Conservation (phyloP, 2,113 vertebrate species). For the Marmota flaviventris region DNA sequence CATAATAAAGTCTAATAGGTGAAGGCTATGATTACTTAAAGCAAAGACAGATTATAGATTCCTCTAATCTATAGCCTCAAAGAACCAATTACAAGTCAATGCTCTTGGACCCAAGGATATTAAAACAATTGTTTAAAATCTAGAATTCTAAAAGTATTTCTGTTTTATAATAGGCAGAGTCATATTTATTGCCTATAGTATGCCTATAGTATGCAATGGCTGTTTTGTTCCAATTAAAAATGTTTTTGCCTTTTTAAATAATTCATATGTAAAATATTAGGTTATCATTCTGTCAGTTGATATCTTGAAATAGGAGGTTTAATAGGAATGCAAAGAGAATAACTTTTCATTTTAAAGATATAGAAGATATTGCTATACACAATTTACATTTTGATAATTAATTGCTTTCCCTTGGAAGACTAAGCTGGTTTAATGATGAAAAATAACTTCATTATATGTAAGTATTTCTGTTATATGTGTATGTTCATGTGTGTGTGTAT, state of each 20-base stretch:
- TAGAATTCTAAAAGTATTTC: not conserved
- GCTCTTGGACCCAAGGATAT: not conserved
- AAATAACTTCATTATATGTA: not conserved
- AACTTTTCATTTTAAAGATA: not conserved
- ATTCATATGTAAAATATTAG: constrained; percentile 16
- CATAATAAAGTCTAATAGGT: not conserved
- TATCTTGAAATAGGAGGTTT: constrained; percentile 68
- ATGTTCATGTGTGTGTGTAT: not conserved
- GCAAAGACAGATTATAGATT: not conserved
- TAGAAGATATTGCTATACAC: not conserved
- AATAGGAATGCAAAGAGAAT: not conserved
- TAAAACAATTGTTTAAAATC: not conserved
- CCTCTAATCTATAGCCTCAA: not conserved
- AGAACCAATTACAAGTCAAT: not conserved
- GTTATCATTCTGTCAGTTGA: constrained; percentile 40
- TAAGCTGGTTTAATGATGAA: not conserved
- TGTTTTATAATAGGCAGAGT: not conserved
- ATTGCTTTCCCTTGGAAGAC: not conserved
- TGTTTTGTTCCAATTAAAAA: constrained; percentile 33
- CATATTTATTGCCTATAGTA: not conserved
- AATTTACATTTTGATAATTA: constrained; percentile 41
- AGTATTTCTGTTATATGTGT: not conserved
- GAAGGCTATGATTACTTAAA: not conserved
- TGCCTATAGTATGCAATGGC: constrained; percentile 25
- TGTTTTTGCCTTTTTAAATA: constrained; percentile 62